Evolutionary conservation across 2,797 vertebrate genomes (phyloP), one percentile per base, ranked within the genome.

Genomic region (Poeciliopsis paucimaculata): DNA sequence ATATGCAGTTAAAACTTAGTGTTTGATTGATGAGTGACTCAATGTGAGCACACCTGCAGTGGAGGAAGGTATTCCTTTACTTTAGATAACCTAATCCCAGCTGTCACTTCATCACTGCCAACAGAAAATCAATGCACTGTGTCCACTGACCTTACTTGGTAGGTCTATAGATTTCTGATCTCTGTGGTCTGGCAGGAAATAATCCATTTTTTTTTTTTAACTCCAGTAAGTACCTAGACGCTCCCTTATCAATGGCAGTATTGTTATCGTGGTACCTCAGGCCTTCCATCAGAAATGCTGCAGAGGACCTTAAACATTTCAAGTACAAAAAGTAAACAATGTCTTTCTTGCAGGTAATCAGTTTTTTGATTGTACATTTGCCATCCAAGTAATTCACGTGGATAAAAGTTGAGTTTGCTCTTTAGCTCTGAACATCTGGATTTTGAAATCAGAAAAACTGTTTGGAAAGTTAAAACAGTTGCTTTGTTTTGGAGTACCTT

Each of bases 51-150:
- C 36, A 68, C 64, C 64, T 68, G 64, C 64, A 41, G 20, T 23
- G 64, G 36, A 39, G 36, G 64, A 41, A 41, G 36, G 23, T 39
- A 41, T 26, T 68, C 64, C 36, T 41, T 26, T 41, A 66, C 13
- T 9, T 36, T 66, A 39, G 31, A 66, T 66, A 39, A 68, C 16
- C 34, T 68, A 36, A 41, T 41, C 64, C 36, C 64, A 68, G 36
- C 64, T 68, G 64, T 26, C 64, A 23, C 36, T 68, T 68, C 64
- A 41, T 68, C 64, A 39, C 36, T 68, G 45, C 31, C 75, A 68
- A 13, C 64, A 68, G 64, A 68, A 68, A 68, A 68, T 41, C 64
- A 68, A 68, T 68, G 16, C 64, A 68, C 34, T 68, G 64, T 66
- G 64, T 68, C 36, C 36, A 41, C 36, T 68, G 64, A 68, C 34